phyloP scores from a whole-genome alignment of 2,888 invertebrate species.

The Hypomecis atomaria region DNA sequence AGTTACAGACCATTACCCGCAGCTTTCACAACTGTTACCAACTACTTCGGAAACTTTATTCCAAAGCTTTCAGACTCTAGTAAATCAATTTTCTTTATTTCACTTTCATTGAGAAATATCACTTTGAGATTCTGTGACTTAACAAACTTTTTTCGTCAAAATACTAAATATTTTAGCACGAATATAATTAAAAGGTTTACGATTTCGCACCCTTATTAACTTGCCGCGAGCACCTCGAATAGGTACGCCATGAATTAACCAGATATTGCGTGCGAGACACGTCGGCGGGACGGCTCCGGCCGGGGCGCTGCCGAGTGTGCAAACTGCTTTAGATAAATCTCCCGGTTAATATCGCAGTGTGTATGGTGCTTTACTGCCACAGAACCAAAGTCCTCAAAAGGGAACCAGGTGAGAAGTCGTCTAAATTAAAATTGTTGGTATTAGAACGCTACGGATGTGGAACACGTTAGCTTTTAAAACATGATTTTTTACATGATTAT shows the following conservation, averaged over 20 bases:
- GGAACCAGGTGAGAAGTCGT: not conserved
- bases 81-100: not conserved
- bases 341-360: conserved; percentile 20
- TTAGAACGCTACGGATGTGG: too few relatives aligned
- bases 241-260: conserved; percentile 13
- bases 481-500: too few relatives aligned
- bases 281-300: not conserved
- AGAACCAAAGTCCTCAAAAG: not conserved
- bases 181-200: conserved; percentile 10
- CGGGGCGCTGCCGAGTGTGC: conserved; percentile 4
- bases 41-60: not conserved
- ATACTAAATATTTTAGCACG: not conserved
- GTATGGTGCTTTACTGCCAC: conserved; percentile 3
- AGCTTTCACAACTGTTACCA: conserved; percentile 12
- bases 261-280: conserved; percentile 17
- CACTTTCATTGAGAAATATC: not conserved
- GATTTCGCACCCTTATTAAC: conserved; percentile 4
- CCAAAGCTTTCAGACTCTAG: not conserved
- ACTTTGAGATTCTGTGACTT: not conserved
- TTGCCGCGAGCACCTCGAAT: conserved; percentile 8
- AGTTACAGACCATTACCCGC: conserved; percentile 22
- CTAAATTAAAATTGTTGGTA: not conserved
- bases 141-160: not conserved
- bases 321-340: conserved; percentile 26
- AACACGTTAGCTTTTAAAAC: too few relatives aligned